Base-by-base conservation (phyloP, 2,113 vertebrate genomes). In the Paraplagusia blochii region DNA sequence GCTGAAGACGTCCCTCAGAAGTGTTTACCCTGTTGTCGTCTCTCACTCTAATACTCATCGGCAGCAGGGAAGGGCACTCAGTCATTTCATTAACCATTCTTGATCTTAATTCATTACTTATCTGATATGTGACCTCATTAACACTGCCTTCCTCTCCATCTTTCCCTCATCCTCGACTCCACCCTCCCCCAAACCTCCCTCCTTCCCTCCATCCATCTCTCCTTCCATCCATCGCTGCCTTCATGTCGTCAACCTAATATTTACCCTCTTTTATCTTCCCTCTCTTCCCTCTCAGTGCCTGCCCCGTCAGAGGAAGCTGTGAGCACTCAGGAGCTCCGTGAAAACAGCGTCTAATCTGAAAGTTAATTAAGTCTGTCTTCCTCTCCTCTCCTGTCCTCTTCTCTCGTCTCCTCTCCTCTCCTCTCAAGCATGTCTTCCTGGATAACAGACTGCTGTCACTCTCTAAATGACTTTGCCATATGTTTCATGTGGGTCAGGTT, bases 111-210 rank as follows among this genome's bases (percentile, higher is more conserved):
- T 81, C 44, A 73, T 80, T 73, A 69, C 79, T 80, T 81, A 85
- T 88, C 86, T 81, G 81, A 75, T 76, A 67, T 74, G 83, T 79
- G 83, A 88, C 86, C 85, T 88, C 77, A 90, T 89, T 90, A 88
- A 84, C 84, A 86, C 69, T 53, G 64, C 53, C 75, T 64, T 47
- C 68, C 44, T 50, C 77, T 38, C 51, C 53, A 19, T 74, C 45
- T 58, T 63, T 66, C 75, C 72, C 54, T 71, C 72, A 58, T 64
- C 50, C 61, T 49, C 38, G 7, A 5, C 12, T 14, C 7, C 11
- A 34, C 66, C 53, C 34, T 44, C 45, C 58, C 39, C n/a, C 0
- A n/a, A 62, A 58, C 54, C 36, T 59, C 29, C 58, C 51, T 54
- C 59, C 46, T 62, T 43, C 47, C 38, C 36, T 54, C 65, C 53